Conservation (phyloP, 1,140 invertebrate species). For the Archivesica marissinica region DNA sequence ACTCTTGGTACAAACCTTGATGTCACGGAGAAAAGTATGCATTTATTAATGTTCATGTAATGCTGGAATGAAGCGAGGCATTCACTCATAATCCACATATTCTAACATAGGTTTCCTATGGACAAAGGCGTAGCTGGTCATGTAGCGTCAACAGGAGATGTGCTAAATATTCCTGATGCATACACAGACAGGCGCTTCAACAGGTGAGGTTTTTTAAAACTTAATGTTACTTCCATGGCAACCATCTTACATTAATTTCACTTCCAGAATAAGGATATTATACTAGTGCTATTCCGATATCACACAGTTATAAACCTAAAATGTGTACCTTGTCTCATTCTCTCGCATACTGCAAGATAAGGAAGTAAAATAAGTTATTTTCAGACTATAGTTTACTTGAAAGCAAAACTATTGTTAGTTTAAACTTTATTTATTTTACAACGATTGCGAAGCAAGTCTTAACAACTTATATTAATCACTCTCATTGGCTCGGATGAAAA, state of each 20-base stretch:
- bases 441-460: too few relatives aligned
- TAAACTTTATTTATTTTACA: too few relatives aligned
- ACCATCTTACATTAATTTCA: slow-evolving; percentile 23
- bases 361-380: slow-evolving; percentile 21
- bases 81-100: too few relatives aligned
- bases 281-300: slow-evolving; percentile 55
- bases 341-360: slow-evolving; percentile 62
- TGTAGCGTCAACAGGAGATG: slow-evolving; percentile 97
- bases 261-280: slow-evolving; percentile 19
- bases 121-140: slow-evolving; percentile 98
- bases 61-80: too few relatives aligned
- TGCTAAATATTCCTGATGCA: slow-evolving; percentile 93
- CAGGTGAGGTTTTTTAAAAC: slow-evolving; percentile 81
- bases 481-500: too few relatives aligned
- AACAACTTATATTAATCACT: too few relatives aligned
- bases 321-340: slow-evolving; percentile 67
- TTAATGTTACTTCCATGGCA: not conserved
- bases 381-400: not conserved
- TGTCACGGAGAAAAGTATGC: too few relatives aligned
- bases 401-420: too few relatives aligned
- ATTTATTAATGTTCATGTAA: too few relatives aligned
- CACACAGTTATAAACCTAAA: slow-evolving; percentile 43
- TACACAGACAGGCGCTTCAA: slow-evolving; percentile 97
- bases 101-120: slow-evolving; percentile 92
- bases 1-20: too few relatives aligned